Conservation (phyloP, 2,888 invertebrate genomes). For the Cyaniris semiargus region DNA sequence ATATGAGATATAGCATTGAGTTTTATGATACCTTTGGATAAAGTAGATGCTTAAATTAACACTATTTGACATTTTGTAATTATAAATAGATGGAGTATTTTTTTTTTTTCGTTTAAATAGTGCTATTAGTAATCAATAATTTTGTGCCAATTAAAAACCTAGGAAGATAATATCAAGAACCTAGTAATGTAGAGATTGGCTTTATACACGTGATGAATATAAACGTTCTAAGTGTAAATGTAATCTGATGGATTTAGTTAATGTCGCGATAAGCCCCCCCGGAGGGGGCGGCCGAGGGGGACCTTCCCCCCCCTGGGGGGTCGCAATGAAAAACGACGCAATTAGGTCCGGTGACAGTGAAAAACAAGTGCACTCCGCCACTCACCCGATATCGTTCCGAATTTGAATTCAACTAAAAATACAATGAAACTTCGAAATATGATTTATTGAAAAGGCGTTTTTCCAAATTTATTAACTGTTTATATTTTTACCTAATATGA, state of each 20-base stretch:
- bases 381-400: slow-evolving; percentile 29
- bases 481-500: not conserved
- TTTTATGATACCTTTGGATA: slow-evolving; percentile 7
- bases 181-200: not conserved
- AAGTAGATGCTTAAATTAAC: slow-evolving; percentile 17
- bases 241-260: slow-evolving; percentile 35
- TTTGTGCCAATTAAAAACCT: not conserved
- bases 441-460: not conserved
- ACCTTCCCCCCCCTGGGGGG: slow-evolving; percentile 47
- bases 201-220: slow-evolving; percentile 18
- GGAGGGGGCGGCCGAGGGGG: slow-evolving; percentile 4
- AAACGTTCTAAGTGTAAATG: slow-evolving; percentile 34
- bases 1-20: not conserved
- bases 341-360: slow-evolving; percentile 79
- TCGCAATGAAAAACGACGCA: slow-evolving; percentile 76
- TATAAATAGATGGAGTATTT: not conserved
- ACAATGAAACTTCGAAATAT: slow-evolving; percentile 11
- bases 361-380: slow-evolving; percentile 71
- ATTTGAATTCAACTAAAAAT: slow-evolving; percentile 33
- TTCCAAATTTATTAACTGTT: not conserved
- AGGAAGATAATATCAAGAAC: not conserved
- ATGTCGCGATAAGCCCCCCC: slow-evolving; percentile 34
- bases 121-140: not conserved
- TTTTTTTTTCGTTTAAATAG: not conserved
- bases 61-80: not conserved